phyloP scores from a whole-genome alignment of 2,888 invertebrate species.

The Drosophila birchii region DNA sequence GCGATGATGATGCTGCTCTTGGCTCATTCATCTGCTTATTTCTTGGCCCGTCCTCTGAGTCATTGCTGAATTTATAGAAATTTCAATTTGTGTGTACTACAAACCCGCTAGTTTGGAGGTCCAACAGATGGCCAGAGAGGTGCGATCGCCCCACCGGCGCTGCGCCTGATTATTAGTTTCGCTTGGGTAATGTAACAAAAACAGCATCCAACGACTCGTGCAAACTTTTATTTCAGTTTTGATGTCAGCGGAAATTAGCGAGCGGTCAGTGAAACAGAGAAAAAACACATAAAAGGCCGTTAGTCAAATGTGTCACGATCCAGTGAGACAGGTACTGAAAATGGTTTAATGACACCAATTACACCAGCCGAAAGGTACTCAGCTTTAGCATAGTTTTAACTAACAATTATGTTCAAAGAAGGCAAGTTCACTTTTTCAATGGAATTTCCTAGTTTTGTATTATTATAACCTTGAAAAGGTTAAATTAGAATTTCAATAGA shows the following conservation, averaged over 20 bases:
- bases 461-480: neutral
- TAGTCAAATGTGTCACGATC: constrained; percentile 46
- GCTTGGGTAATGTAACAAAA: constrained; percentile 42
- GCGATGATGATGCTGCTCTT: constrained; percentile 26
- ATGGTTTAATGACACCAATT: constrained; percentile 17
- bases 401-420: neutral
- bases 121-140: constrained; percentile 62
- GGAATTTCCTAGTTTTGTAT: neutral
- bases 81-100: constrained; percentile 55
- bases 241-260: constrained; percentile 70
- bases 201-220: constrained; percentile 39
- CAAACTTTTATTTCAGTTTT: constrained; percentile 51
- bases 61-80: constrained; percentile 74
- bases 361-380: neutral
- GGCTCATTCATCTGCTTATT: constrained; percentile 59
- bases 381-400: neutral
- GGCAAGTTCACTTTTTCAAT: neutral
- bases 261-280: constrained; percentile 19
- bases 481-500: neutral
- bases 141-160: constrained; percentile 32
- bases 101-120: constrained; percentile 50
- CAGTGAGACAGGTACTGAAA: constrained; percentile 31
- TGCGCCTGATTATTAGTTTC: constrained; percentile 52
- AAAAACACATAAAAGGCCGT: constrained; percentile 7
- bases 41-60: constrained; percentile 53